phyloP scores from a whole-genome alignment of 2,113 vertebrate genomes.

The Sorex araneus region DNA sequence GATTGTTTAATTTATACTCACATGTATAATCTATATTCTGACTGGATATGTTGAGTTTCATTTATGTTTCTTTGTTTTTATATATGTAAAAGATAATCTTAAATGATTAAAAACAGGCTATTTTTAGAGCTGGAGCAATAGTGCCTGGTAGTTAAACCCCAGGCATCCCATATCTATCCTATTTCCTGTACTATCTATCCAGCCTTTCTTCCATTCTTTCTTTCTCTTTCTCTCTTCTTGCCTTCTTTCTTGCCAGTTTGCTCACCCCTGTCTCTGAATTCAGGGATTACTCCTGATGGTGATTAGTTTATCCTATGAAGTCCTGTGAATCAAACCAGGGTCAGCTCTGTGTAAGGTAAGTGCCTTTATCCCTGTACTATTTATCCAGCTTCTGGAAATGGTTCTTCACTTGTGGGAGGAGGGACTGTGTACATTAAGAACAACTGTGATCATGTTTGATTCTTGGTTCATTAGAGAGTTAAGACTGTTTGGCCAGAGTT shows the following conservation, averaged over 20 bases:
- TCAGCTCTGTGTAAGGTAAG: no score
- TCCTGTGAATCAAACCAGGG: no score
- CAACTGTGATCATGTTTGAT: constrained; percentile 19
- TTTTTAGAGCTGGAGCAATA: no score
- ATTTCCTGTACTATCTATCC: not conserved
- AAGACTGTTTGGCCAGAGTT: constrained; percentile 66
- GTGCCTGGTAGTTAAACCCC: no score
- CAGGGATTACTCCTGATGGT: no score
- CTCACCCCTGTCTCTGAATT: no score
- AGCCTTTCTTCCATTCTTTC: no score
- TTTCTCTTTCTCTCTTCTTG: no score
- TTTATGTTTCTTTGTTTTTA: constrained; percentile 49
- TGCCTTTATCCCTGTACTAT: no score
- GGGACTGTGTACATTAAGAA: constrained; percentile 15
- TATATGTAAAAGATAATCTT: constrained; percentile 8
- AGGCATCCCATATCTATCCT: not conserved
- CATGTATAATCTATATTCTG: constrained; percentile 45
- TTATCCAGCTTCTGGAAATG: constrained; percentile 3
- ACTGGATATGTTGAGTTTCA: constrained; percentile 45
- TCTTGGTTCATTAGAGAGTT: constrained; percentile 70
- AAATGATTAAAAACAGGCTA: no score
- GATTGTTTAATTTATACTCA: constrained; percentile 45
- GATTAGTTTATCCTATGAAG: no score
- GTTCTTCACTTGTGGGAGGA: constrained; percentile 32
- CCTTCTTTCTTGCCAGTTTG: no score